Evolutionary conservation across 2,113 vertebrate species (phyloP).

Genomic region (Alexandromys fortis): DNA sequence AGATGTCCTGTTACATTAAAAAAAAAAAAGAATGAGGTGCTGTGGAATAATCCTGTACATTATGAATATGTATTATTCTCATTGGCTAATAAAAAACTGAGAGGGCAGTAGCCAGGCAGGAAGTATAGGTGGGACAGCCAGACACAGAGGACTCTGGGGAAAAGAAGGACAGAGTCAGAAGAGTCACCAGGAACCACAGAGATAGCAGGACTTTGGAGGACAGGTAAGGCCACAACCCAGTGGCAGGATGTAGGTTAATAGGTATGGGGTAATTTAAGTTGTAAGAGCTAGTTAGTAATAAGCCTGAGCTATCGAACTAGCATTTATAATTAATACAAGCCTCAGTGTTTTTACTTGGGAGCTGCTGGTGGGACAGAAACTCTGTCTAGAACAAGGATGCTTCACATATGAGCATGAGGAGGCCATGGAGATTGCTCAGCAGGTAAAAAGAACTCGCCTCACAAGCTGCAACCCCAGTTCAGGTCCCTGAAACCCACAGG

Average conservation of each 20-base stretch:
- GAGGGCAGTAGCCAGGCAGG: background rate
- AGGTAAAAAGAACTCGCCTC: background rate
- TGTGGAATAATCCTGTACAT: background rate
- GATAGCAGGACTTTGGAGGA: background rate
- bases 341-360: background rate
- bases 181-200: background rate
- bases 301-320: background rate
- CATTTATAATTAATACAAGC: background rate
- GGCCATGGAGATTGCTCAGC: background rate
- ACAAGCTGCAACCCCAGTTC: background rate
- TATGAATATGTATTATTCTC: background rate
- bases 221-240: background rate
- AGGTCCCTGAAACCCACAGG: background rate
- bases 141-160: background rate
- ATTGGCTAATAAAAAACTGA: background rate
- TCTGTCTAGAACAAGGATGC: background rate
- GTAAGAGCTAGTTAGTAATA: background rate
- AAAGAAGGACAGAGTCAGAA: background rate
- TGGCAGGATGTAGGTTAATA: background rate
- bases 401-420: background rate
- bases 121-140: background rate
- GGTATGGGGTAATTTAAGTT: background rate
- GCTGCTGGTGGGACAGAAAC: background rate
- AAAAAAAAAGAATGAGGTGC: background rate
- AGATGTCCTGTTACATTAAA: background rate